Base-by-base conservation (phyloP, 1,140 invertebrate species). In the Agrypnia vestita region DNA sequence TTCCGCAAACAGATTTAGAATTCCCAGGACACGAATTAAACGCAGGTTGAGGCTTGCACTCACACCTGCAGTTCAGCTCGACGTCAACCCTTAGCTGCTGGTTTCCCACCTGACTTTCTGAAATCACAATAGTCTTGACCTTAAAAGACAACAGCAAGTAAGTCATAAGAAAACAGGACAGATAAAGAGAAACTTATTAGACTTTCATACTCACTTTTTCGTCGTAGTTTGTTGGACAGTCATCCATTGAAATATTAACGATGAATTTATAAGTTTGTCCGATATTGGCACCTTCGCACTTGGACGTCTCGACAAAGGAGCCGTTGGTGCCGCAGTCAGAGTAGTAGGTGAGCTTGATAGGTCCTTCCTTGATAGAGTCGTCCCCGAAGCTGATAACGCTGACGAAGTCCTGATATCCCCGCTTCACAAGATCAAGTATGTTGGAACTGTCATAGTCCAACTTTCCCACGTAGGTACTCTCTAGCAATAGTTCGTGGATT, bases 391-490 rank as follows among this genome's bases (percentile, higher is more conserved):
- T 88, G 1, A 92, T 91, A 25, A 90, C 88, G 62, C 90, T 91
- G 0, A 91, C 88, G 47, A 91, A 89, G 67, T 90, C 89, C 85
- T 90, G 88, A 77, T 92, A 92, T 83, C 91, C 92, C 78, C 89
- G 89, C 78, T 90, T 90, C 4, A 93, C 90, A 21, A 93, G 82
- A 76, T 92, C 90, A 61, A 93, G 84, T 55, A 93, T 92, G 83
- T 93, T 93, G 0, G 90, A 91, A 59, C 92, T 92, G 86, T 92
- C 90, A 17, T 87, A 87, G 76, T 91, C 89, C 19, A 93, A 80
- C 53, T 89, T 89, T 4, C 91, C 91, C 8, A 93, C 90, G 84
- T 90, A 92, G 1, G 90, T 90, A 49, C 90, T 90, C 73, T 91
- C 90, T 55, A 88, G 87, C 53, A 92, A 85, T 0, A 92, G 79